phyloP scores from a whole-genome alignment of 2,888 invertebrate genomes.

The Eustalomyia histrio region DNA sequence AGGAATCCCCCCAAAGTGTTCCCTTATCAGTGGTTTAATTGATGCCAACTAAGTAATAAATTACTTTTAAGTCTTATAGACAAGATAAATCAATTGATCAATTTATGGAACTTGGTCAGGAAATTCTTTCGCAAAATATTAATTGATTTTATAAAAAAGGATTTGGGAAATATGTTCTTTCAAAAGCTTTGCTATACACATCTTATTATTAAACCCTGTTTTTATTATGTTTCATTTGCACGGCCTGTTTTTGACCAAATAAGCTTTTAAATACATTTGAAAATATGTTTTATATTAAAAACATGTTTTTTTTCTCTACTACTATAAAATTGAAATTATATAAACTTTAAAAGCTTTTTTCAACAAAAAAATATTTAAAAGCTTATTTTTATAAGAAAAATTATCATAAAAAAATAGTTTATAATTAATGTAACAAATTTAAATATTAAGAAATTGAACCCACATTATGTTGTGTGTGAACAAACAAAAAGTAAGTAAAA shows the following conservation, averaged over 20 bases:
- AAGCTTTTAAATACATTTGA: conserved; percentile 50
- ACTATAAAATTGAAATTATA: not conserved
- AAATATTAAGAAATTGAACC: conserved; percentile 54
- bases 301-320: not conserved
- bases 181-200: not conserved
- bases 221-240: conserved; percentile 42
- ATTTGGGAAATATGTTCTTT: no score
- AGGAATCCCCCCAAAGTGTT: no score
- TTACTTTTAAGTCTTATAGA: no score
- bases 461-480: conserved; percentile 55
- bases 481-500: conserved; percentile 55
- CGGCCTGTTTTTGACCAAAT: conserved; percentile 15
- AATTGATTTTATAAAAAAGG: no score
- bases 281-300: not conserved
- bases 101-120: no score
- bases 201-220: not conserved
- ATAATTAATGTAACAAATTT: conserved; percentile 56
- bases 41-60: no score
- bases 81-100: no score
- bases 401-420: conserved; percentile 27
- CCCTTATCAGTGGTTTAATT: no score
- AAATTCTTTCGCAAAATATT: no score
- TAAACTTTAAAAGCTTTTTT: not conserved
- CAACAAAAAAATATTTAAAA: conserved; percentile 28
- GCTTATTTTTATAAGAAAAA: conserved; percentile 46